Base-by-base conservation (phyloP, 2,113 vertebrate genomes). In the Pelecanoides urinatrix region DNA sequence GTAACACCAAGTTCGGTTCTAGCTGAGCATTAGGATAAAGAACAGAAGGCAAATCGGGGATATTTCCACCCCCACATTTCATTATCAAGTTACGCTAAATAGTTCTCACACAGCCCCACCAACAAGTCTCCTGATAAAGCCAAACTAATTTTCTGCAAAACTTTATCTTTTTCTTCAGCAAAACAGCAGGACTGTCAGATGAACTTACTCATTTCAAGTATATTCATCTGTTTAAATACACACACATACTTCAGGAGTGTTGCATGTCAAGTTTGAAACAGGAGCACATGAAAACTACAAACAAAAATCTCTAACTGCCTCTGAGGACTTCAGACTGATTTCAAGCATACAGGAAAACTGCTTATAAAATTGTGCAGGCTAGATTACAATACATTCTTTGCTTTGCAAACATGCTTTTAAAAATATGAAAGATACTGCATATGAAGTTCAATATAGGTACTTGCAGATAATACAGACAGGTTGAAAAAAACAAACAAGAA, bases 261-360 rank as follows among this genome's bases (percentile, higher is more conserved):
- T 34, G 16, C 44, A 21, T 0, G 0, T 85, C 36, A 84, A 55
- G 34, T 72, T 30, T 79, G 67, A 87, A 90, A 86, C 16, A 79
- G 27, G 22, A 90, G 18, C 36, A 83, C 15, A 83, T 53, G 44
- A 52, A 90, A 92, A 82, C 38, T 23, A 58, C 4, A 1, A 80
- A 47, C 32, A 50, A 32, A 86, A 63, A 47, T 47, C 56, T 55
- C 16, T 8, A 90, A 66, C 58, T 8, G 23, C n/a, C 36, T 66
- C 56, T 52, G 58, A 92, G 40, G 76, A 68, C 47, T 85, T 89
- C 5, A 15, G 53, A 72, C 62, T 91, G 73, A 92, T 87, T 94
- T 94, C 95, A 97, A 95, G 92, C 90, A 87, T 86, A 94, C 49
- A 94, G 92, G 80, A 88, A 66, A 93, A 61, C 50, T 11, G 42